Conservation (phyloP, 2,888 invertebrate genomes). For the Cerastis leucographa region DNA sequence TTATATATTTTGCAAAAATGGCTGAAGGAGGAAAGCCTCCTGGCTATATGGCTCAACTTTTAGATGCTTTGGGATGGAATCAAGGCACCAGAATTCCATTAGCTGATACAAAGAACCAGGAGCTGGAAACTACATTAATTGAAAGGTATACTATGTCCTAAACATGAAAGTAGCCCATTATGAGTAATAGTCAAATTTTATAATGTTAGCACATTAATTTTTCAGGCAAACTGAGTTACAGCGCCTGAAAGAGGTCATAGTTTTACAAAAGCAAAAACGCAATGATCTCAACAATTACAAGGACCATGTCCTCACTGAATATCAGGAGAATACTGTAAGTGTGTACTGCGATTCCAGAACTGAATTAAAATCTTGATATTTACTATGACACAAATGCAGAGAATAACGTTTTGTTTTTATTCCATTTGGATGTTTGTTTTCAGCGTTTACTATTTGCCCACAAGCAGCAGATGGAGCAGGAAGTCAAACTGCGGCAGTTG, state of each 20-base stretch:
- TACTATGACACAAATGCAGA: neutral
- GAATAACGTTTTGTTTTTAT: neutral
- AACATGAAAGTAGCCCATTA: neutral
- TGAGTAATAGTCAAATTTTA: neutral
- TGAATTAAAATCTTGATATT: neutral
- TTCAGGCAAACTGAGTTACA: slow-evolving; percentile 88
- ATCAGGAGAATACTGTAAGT: slow-evolving; percentile 88
- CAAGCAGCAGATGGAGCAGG: slow-evolving; percentile 92
- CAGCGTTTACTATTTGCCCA: slow-evolving; percentile 93
- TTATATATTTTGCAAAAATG: slow-evolving; percentile 69
- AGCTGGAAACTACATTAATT: slow-evolving; percentile 81
- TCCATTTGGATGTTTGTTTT: slow-evolving; percentile 56
- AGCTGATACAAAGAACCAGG: slow-evolving; percentile 93
- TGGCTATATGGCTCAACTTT: slow-evolving; percentile 91
- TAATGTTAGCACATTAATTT: slow-evolving; percentile 36
- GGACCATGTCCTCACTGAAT: slow-evolving; percentile 84
- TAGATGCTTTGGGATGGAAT: slow-evolving; percentile 93
- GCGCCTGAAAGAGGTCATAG: slow-evolving; percentile 81
- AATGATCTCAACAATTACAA: slow-evolving; percentile 86
- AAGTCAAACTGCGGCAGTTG: slow-evolving; percentile 91
- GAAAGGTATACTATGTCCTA: slow-evolving; percentile 74
- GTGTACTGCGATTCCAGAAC: neutral
- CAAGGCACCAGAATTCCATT: slow-evolving; percentile 95
- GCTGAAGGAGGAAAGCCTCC: slow-evolving; percentile 76
- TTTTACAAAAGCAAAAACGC: slow-evolving; percentile 82